Conservation (phyloP, 35 echinoderm and acorn worm genomes). For the Patiria miniata region DNA sequence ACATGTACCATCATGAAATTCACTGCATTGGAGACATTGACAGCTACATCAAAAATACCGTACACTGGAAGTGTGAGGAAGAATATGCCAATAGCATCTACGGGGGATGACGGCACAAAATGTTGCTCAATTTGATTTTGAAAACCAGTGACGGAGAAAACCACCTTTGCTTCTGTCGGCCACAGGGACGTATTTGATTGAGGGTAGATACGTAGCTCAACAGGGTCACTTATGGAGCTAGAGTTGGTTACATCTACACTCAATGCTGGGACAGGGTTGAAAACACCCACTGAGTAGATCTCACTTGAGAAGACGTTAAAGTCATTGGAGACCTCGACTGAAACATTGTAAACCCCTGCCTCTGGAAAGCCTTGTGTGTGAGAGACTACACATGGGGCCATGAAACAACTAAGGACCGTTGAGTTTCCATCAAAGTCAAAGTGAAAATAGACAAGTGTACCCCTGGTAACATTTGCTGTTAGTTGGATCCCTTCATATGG, state of each 20-base stretch:
- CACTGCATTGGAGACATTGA: slow-evolving; percentile 25
- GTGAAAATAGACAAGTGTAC: background rate
- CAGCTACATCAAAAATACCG: background rate
- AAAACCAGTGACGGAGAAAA: background rate
- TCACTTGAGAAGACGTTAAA: background rate
- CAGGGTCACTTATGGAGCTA: background rate
- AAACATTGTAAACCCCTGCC: background rate
- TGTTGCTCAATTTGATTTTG: background rate
- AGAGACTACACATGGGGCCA: slow-evolving; percentile 14
- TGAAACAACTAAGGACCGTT: background rate
- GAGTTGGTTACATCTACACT: background rate
- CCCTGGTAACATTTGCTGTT: background rate
- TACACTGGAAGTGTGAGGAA: background rate
- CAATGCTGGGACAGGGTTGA: background rate
- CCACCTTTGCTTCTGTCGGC: slow-evolving; percentile 16
- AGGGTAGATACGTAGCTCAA: background rate
- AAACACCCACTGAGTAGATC: background rate
- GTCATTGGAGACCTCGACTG: slow-evolving; percentile 31
- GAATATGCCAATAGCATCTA: background rate
- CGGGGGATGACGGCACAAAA: background rate
- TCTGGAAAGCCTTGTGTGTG: background rate
- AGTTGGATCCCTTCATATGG: background rate
- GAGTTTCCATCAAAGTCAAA: background rate
- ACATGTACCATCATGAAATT: background rate
- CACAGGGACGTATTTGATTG: background rate